Base-by-base conservation (phyloP, 1,140 invertebrate species). In the Dreissena polymorpha region DNA sequence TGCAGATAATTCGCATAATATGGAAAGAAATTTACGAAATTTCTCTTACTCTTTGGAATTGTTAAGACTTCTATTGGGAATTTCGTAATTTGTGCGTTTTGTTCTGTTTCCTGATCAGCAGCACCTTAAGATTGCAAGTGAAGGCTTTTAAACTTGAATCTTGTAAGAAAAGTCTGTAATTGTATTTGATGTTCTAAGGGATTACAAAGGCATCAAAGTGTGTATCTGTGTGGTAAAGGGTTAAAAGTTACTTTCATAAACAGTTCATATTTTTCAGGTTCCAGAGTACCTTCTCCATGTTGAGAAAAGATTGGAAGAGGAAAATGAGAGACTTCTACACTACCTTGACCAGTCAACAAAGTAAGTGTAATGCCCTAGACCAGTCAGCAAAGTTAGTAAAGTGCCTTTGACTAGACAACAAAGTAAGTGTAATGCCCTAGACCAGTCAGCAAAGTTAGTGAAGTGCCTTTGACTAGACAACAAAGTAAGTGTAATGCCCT, bases 231-330 rank as follows among this genome's bases (percentile, higher is more conserved):
- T n/a, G n/a, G n/a, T n/a, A n/a, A n/a, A n/a, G n/a, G n/a, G n/a
- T n/a, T n/a, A n/a, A n/a, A n/a, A n/a, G n/a, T n/a, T 71, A n/a
- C 55, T 21, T 39, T 64, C 21, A 75, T 27, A 69, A 8, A 5
- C 39, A 39, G 2, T 39, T 39, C 39, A 2, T 39, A 39, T 23
- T 53, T 85, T 86, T 23, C 75, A 94, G 93, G 97, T 99, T 81
- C 97, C 98, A 57, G 96, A 97, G 90, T 99, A 99, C 94, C 94
- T 99, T 68, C 95, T 95, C 57, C 98, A 99, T 92, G 98, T 99
- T 25, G 97, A 99, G 90, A 98, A 97, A 92, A 94, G 98, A 80
- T 93, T 99, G n/a, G 95, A 95, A 21, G 98, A 99, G 93, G 99
- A 99, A 94, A 97, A 97, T 90, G 97, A 99, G 91, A 94, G 98